These are phyloP conservation scores for Aphis craccivora DNA, from an alignment of 1,140 invertebrate genomes.

Conservation along the genomic window DNA sequence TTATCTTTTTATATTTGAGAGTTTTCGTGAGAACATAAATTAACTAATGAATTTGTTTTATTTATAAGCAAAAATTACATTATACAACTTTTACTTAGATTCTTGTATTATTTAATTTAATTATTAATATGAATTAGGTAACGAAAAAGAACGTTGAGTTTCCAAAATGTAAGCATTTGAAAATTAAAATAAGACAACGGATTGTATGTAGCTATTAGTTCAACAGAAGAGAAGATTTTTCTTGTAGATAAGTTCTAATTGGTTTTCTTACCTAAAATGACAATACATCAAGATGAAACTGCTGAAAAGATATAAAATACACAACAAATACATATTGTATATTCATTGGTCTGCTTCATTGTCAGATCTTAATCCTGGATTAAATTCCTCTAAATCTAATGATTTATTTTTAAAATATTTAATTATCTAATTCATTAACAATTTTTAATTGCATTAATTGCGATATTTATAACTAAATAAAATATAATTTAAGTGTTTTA, in stretches of 20 bases:
- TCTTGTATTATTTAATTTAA: not conserved
- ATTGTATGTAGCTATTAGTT: not conserved
- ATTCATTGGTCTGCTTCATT: not conserved
- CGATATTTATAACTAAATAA: not conserved
- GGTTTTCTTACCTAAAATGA: not conserved
- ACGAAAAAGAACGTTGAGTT: not conserved
- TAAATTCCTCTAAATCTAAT: not conserved
- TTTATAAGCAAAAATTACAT: too few relatives aligned
- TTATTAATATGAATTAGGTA: not conserved
- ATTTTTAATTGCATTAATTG: not conserved
- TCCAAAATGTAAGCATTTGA: not conserved
- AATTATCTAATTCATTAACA: not conserved
- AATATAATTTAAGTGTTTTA: not conserved
- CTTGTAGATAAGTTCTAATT: not conserved
- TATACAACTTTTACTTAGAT: not conserved
- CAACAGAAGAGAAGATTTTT: not conserved
- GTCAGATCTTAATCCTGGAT: not conserved
- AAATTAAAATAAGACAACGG: not conserved
- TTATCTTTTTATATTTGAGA: not conserved
- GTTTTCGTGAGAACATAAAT: not conserved
- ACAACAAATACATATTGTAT: not conserved
- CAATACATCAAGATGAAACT: not conserved
- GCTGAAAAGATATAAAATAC: not conserved
- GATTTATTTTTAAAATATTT: constrained; percentile 1
- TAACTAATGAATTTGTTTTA: too few relatives aligned